A percentile compares a stretch with the other conserved stretches of the same genome.
Conservation (phyloP, 2,888 invertebrate genomes). For the Aspidapion aeneum region DNA sequence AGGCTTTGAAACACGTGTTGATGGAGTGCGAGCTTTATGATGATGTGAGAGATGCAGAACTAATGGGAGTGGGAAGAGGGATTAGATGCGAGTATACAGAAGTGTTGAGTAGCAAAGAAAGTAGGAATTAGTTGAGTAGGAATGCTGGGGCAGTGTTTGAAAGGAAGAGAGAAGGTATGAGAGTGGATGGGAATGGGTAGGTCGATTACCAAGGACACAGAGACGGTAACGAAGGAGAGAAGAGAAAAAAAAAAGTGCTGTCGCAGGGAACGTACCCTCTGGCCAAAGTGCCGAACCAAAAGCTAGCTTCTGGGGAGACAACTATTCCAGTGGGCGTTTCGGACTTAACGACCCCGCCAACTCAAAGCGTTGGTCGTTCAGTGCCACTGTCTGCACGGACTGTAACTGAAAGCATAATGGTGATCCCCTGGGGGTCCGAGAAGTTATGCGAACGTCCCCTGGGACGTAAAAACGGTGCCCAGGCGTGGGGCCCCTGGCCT, state of each 20-base stretch:
- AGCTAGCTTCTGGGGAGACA: background rate
- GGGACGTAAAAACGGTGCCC: background rate
- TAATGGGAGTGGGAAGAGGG: too few species aligned
- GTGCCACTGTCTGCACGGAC: background rate
- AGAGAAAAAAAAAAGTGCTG: background rate
- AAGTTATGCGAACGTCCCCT: background rate
- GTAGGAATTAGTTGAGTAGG: background rate
- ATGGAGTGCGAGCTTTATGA: background rate
- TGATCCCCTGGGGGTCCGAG: background rate
- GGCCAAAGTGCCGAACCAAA: background rate
- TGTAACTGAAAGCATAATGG: background rate
- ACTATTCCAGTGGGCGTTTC: too few species aligned
- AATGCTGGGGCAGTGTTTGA: background rate
- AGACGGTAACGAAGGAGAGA: background rate
- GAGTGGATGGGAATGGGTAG: too few species aligned
- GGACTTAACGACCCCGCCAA: background rate
- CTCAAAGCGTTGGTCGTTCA: background rate
- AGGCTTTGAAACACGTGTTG: background rate
- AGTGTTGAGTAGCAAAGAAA: background rate
- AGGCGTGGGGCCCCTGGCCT: background rate
- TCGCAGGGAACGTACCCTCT: background rate
- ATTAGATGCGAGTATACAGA: background rate
- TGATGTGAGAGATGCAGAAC: too few species aligned
- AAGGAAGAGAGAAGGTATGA: background rate
- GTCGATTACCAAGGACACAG: background rate